phyloP scores from a whole-genome alignment of 2,113 vertebrate species.

The Zosterops hypoxanthus region DNA sequence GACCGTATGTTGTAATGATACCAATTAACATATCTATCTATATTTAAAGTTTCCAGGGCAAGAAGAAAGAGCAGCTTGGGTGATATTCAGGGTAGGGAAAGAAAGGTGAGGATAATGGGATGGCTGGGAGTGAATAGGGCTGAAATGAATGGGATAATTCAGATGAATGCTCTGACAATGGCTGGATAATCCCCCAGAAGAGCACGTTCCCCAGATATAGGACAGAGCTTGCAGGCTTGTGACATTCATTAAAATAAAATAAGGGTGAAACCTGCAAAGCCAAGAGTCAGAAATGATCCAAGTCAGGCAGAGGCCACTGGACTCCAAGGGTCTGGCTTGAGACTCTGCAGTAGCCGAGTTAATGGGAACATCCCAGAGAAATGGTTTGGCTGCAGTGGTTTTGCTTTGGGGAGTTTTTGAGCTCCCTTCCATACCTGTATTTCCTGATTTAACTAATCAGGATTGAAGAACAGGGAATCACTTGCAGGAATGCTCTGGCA shows the following conservation, averaged over 20 bases:
- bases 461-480: neutral
- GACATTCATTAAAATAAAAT: neutral
- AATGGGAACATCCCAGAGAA: neutral
- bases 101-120: neutral
- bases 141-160: neutral
- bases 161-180: neutral
- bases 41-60: slow-evolving; percentile 69
- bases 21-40: slow-evolving; percentile 74
- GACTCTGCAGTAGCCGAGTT: accelerated
- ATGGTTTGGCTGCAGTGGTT: neutral
- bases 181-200: neutral
- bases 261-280: neutral
- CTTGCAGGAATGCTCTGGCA: neutral
- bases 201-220: neutral
- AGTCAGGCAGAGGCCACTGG: neutral
- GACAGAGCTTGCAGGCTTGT: neutral
- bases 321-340: neutral
- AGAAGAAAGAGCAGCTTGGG: slow-evolving; percentile 54
- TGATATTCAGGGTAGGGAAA: slow-evolving; percentile 15
- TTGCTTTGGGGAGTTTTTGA: neutral
- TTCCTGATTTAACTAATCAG: neutral
- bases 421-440: neutral
- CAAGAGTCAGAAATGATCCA: neutral
- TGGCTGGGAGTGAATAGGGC: neutral
- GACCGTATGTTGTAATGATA: slow-evolving; percentile 71